A percentile compares a stretch with the other conserved stretches of the same genome.
Evolutionary conservation across 2,888 invertebrate genomes (phyloP).

Genomic region (Clunio marinus): DNA sequence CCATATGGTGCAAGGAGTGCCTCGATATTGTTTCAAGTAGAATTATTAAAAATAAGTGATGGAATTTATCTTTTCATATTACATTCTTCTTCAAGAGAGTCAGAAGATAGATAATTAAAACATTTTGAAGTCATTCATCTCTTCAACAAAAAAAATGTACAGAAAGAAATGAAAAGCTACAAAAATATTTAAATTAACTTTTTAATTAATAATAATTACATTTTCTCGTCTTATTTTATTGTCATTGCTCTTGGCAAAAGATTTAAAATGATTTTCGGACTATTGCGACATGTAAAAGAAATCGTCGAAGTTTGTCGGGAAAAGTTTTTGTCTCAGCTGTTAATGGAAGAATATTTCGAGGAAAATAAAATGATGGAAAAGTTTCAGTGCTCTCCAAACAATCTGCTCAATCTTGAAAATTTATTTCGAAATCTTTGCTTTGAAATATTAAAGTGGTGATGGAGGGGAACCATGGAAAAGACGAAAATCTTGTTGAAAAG

Average conservation of each 20-base stretch:
- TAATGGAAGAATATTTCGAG: not conserved
- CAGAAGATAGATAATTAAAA: constrained; percentile 7
- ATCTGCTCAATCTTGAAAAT: not conserved
- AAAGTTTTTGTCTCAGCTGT: not conserved
- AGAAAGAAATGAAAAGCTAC: not conserved
- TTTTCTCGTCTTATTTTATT: too few species aligned
- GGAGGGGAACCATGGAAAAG: not conserved
- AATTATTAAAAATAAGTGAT: not conserved
- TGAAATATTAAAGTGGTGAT: not conserved
- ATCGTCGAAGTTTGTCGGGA: not conserved
- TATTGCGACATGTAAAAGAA: not conserved
- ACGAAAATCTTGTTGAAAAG: too few species aligned
- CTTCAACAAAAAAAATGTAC: too few species aligned
- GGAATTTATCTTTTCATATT: constrained; percentile 1
- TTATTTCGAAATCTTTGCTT: not conserved
- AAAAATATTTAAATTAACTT: constrained; percentile 19
- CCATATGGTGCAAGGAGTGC: not conserved
- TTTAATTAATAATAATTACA: constrained; percentile 21
- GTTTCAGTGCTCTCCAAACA: not conserved
- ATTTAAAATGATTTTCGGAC: not conserved
- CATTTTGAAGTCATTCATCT: constrained; percentile 3
- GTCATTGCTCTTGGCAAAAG: not conserved
- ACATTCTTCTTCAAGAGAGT: not conserved
- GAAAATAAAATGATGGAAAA: not conserved
- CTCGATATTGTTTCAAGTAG: not conserved